Conservation (phyloP, 2,797 vertebrate species). For the Jordanella pulchra region DNA sequence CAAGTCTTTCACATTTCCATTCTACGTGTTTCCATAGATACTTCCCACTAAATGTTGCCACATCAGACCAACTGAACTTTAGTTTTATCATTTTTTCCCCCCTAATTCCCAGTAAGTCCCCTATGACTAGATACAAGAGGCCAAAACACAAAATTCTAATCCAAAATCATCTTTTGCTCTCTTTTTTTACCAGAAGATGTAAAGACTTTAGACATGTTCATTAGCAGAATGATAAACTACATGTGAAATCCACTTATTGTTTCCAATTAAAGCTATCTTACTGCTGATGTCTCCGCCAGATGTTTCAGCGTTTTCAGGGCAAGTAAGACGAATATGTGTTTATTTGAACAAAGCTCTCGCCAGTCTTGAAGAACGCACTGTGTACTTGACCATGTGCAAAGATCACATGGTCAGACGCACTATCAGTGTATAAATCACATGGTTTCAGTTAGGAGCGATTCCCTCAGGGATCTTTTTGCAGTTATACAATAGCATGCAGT, state of each 20-base stretch:
- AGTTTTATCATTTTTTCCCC: neutral
- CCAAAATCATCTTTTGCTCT: neutral
- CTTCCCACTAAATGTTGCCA: neutral
- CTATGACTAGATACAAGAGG: neutral
- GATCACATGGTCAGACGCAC: conserved; percentile 34
- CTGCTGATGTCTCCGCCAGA: neutral
- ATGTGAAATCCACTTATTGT: neutral
- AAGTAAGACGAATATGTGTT: neutral
- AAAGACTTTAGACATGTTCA: neutral
- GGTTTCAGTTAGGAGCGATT: conserved; percentile 42
- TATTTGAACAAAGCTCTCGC: conserved; percentile 8
- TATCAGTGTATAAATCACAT: conserved; percentile 33
- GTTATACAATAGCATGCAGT: conserved; percentile 58
- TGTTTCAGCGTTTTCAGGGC: neutral
- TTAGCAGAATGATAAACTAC: neutral
- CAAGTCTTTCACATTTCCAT: neutral
- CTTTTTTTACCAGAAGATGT: neutral
- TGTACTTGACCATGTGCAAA: conserved; percentile 31
- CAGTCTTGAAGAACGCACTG: conserved; percentile 32
- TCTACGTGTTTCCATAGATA: neutral
- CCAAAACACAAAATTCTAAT: neutral
- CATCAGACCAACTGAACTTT: neutral
- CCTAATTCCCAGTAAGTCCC: neutral
- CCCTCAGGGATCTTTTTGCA: conserved; percentile 39
- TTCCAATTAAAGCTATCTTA: neutral